Evolutionary conservation across 2,888 invertebrate species (phyloP), one percentile per base, ranked within the genome.

Genomic region (Emmelina monodactyla): DNA sequence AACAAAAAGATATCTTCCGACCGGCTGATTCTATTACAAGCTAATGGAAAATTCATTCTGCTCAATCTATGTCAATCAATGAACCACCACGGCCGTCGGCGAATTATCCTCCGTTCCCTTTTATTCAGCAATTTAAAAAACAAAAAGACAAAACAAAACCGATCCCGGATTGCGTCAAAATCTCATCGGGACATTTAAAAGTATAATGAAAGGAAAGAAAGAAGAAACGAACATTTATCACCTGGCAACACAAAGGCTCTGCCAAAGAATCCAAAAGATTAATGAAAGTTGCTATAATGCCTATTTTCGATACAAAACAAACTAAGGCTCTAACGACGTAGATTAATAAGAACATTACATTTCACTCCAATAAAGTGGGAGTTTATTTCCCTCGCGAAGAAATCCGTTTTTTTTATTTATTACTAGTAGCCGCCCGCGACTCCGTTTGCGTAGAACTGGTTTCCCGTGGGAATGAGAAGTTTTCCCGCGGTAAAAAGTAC

Each of bases 231-330:
- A 11, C 25, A 25, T 25, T 25, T 25, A 25, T 25, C 25, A 25
- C 25, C 25, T 25, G 25, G n/a, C 25, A n/a, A 25, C 25, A 69
- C 70, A 72, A 75, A 68, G 68, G 65, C 72, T 72, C 67, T 63
- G 70, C 68, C 67, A 58, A 71, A 68, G 71, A 71, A 69, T 70
- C 71, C 62, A 52, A 53, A 63, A 72, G 72, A 75, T 73, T 70
- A 73, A 73, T 73, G 71, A 63, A 66, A 60, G 67, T 65, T 67
- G 72, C 62, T 69, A 73, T 72, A 73, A 67, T 25, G n/a, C n/a
- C n/a, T 7, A 25, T 11, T 25, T 25, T 11, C n/a, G n/a, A 25
- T 25, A 72, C 68, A 53, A 70, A 70, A 72, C 68, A 72, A 72
- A 68, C 62, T 55, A 67, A 67, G 59, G 53, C 55, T 47, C 51